phyloP scores from a whole-genome alignment of 2,888 invertebrate species.

The Troglohyphantes excavatus region DNA sequence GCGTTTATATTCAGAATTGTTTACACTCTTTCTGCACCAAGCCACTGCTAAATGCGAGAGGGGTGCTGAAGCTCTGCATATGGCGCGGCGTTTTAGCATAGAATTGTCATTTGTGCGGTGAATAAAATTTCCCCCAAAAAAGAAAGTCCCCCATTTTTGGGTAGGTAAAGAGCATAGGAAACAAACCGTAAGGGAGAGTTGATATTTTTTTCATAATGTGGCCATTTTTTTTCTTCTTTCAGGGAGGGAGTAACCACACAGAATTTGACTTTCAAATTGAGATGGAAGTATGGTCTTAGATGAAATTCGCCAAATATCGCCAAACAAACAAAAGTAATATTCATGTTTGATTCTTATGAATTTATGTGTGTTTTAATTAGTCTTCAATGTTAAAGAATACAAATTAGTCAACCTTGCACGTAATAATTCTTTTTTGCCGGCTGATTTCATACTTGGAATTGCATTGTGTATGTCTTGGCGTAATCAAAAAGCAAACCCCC shows the following conservation, averaged over 20 bases:
- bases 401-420: too few relatives aligned
- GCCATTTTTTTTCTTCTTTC: slow-evolving; percentile 17
- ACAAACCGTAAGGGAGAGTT: slow-evolving; percentile 8
- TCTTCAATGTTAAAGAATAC: too few relatives aligned
- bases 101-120: slow-evolving; percentile 52
- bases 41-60: background rate
- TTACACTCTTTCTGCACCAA: background rate
- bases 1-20: background rate
- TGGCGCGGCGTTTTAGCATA: slow-evolving; percentile 39
- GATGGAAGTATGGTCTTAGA: slow-evolving; percentile 32
- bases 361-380: too few relatives aligned
- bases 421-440: too few relatives aligned
- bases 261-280: slow-evolving; percentile 62
- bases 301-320: background rate
- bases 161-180: slow-evolving; percentile 9
- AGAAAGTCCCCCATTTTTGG: background rate
- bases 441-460: too few relatives aligned
- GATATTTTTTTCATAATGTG: slow-evolving; percentile 46
- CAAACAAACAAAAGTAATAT: background rate
- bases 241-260: background rate
- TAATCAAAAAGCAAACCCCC: too few relatives aligned
- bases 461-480: too few relatives aligned
- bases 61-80: too few relatives aligned
- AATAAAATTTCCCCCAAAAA: slow-evolving; percentile 22
- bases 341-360: too few relatives aligned